A percentile compares a stretch with the other conserved stretches of the same genome.
Evolutionary conservation across 2,797 vertebrate genomes (phyloP).

Genomic region (Sebastes oblongus): DNA sequence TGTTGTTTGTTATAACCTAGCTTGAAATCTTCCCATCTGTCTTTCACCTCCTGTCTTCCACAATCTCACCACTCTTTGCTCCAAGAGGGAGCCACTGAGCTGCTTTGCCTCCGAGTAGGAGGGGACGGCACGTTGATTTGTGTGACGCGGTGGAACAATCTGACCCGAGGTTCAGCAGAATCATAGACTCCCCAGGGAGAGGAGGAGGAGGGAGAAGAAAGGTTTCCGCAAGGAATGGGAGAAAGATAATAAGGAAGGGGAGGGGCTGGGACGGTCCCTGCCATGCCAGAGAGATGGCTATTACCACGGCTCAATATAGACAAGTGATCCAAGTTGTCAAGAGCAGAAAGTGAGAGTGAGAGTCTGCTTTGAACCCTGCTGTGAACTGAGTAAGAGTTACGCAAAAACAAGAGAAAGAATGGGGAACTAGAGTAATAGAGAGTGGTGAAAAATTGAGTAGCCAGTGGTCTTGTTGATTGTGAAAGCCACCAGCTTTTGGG

Average conservation of each 20-base stretch:
- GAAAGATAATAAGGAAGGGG: conserved; percentile 37
- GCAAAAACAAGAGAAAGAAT: neutral
- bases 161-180: conserved; percentile 73
- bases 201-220: conserved; percentile 24
- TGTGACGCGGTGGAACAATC: conserved; percentile 75
- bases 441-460: neutral
- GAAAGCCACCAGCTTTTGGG: conserved; percentile 7
- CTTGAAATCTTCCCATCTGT: neutral
- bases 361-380: conserved; percentile 27
- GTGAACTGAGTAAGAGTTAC: conserved; percentile 3
- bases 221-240: conserved; percentile 41
- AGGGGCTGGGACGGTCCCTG: neutral
- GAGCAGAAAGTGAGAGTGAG: conserved; percentile 26
- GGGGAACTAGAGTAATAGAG: neutral
- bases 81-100: conserved; percentile 32
- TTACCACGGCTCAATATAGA: conserved; percentile 56
- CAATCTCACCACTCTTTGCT: neutral
- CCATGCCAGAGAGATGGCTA: conserved; percentile 15
- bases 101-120: conserved; percentile 8
- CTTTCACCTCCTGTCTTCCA: neutral
- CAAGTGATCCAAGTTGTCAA: conserved; percentile 42
- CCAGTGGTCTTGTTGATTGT: neutral
- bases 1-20: neutral
- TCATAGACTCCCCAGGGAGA: conserved; percentile 70
- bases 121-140: conserved; percentile 50